These are phyloP conservation scores for Cryptocephalus primarius DNA, from an alignment of 2,888 invertebrate genomes.

Conservation along the genomic window DNA sequence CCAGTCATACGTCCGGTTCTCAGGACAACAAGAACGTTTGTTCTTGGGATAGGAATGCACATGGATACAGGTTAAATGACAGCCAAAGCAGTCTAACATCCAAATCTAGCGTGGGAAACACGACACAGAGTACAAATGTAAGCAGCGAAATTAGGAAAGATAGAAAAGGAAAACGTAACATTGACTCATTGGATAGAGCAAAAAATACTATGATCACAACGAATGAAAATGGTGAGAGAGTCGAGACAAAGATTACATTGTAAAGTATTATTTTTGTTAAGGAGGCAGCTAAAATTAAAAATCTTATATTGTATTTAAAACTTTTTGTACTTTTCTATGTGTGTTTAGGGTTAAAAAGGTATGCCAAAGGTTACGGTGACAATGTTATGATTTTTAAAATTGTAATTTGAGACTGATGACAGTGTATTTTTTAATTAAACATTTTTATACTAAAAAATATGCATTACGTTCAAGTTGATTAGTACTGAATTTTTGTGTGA, in stretches of 20 bases:
- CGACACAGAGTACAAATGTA: slow-evolving; percentile 36
- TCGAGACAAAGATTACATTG: slow-evolving; percentile 30
- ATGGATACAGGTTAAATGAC: slow-evolving; percentile 29
- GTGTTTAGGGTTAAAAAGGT: no score
- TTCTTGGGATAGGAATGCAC: slow-evolving; percentile 21
- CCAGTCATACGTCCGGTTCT: slow-evolving; percentile 27
- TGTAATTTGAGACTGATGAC: no score
- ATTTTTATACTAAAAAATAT: no score
- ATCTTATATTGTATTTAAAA: no score
- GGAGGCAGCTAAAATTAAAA: no score
- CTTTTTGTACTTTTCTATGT: no score
- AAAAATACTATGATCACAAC: slow-evolving; percentile 30
- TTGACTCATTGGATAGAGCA: slow-evolving; percentile 18
- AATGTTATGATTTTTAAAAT: no score
- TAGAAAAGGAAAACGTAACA: slow-evolving; percentile 17
- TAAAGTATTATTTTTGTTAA: slow-evolving; percentile 2
- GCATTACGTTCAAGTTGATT: no score
- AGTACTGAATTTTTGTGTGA: no score
- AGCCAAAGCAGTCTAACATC: slow-evolving; percentile 36
- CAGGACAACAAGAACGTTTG: slow-evolving; percentile 16
- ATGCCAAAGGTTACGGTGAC: no score
- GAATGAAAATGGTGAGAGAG: slow-evolving; percentile 27
- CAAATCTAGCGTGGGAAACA: slow-evolving; percentile 32
- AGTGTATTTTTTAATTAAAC: no score
- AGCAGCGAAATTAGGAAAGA: slow-evolving; percentile 30